A percentile compares a stretch with the other conserved stretches of the same genome.
Conservation (phyloP, 2,113 vertebrate genomes). For the Oenanthe melanoleuca region DNA sequence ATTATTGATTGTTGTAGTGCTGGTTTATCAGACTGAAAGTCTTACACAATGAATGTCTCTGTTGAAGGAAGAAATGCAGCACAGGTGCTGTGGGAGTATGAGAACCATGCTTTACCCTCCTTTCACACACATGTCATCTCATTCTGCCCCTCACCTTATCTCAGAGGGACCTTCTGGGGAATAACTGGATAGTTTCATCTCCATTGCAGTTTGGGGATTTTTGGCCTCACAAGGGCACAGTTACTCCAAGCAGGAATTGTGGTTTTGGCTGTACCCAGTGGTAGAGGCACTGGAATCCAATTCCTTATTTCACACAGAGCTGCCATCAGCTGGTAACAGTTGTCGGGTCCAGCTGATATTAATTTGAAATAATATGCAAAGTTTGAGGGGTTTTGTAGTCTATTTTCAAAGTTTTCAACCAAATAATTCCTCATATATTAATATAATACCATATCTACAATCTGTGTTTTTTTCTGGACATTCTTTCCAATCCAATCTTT, state of each 20-base stretch:
- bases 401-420: neutral
- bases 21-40: neutral
- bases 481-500: neutral
- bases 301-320: neutral
- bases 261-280: neutral
- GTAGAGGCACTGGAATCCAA: neutral
- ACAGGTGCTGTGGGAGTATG: rapidly evolving
- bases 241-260: neutral
- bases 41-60: neutral
- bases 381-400: neutral
- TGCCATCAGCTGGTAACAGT: neutral
- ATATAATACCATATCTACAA: neutral
- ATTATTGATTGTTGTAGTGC: neutral
- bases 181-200: neutral
- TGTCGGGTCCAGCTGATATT: neutral
- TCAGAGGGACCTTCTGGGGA: neutral
- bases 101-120: neutral
- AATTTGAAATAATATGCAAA: neutral
- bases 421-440: neutral
- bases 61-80: neutral
- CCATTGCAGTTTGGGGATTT: rapidly evolving
- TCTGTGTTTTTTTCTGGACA: neutral
- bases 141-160: neutral
- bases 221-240: neutral
- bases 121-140: neutral